A percentile compares a stretch with the other conserved stretches of the same genome.
These are phyloP conservation scores for Sarcophaga peregrina DNA, from an alignment of 1,140 invertebrate genomes.

Conservation along the genomic window DNA sequence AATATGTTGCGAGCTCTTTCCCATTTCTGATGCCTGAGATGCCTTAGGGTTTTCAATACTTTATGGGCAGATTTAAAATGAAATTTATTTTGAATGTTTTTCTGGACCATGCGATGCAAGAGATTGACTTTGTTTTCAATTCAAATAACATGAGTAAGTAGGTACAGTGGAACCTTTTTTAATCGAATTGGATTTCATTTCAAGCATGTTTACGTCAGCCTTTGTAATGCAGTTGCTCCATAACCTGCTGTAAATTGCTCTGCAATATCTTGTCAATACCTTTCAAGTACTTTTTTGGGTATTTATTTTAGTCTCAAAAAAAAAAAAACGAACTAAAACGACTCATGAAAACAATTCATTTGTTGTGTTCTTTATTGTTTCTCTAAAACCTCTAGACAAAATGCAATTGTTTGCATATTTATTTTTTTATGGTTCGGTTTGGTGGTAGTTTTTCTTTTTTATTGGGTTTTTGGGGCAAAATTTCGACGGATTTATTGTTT, in stretches of 20 bases:
- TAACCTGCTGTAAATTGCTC: not conserved
- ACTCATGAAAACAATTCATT: not conserved
- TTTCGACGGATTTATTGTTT: slow-evolving; percentile 39
- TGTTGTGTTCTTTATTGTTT: not conserved
- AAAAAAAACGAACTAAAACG: not conserved
- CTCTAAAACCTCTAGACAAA: too few relatives aligned
- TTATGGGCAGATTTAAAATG: not conserved
- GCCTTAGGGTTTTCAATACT: not conserved
- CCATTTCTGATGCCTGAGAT: not conserved
- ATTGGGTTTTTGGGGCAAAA: slow-evolving; percentile 28
- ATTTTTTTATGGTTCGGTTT: not conserved
- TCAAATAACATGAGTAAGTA: too few relatives aligned
- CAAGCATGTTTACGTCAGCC: too few relatives aligned
- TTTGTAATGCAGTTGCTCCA: too few relatives aligned
- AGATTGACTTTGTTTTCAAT: too few relatives aligned
- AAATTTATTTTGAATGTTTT: too few relatives aligned
- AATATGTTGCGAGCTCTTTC: not conserved
- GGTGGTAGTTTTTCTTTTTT: not conserved
- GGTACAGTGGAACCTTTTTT: too few relatives aligned
- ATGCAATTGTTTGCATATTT: not conserved
- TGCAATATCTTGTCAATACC: slow-evolving; percentile 1
- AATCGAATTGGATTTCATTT: too few relatives aligned
- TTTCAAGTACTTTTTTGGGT: not conserved
- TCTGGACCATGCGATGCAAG: too few relatives aligned
- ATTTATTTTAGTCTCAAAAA: not conserved